phyloP scores from a whole-genome alignment of 2,797 vertebrate genomes.

The Balearica regulorum region DNA sequence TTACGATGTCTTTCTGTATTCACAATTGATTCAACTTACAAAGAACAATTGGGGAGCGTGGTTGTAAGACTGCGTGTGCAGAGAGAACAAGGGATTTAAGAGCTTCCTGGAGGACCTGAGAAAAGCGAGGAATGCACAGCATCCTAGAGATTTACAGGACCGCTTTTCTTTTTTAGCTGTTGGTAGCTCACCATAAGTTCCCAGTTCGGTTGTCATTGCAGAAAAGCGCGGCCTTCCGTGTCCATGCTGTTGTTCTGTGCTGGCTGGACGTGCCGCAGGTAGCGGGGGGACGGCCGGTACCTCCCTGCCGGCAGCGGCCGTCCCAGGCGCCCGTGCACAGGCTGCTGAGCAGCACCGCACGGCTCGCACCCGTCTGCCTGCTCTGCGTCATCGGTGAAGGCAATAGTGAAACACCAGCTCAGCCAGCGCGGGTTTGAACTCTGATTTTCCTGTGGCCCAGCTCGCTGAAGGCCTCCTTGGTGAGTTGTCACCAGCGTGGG shows the following conservation, averaged over 20 bases:
- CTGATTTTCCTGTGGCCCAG: too few species aligned
- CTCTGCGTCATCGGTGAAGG: fast-evolving
- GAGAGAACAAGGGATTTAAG: background rate
- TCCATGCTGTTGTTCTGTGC: background rate
- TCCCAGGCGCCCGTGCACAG: background rate
- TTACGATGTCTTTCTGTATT: background rate
- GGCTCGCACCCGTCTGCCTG: background rate
- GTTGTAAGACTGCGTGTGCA: background rate
- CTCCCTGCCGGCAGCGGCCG: background rate
- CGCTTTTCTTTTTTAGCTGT: background rate
- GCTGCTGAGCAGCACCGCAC: fast-evolving
- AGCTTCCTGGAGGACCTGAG: background rate
- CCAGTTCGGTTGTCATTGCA: background rate
- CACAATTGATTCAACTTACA: background rate
- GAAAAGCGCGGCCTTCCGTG: background rate
- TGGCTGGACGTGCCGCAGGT: background rate
- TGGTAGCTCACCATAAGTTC: background rate
- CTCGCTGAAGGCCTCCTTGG: background rate
- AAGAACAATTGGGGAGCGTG: background rate
- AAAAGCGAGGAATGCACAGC: background rate
- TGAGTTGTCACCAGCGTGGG: background rate
- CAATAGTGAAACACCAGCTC: background rate
- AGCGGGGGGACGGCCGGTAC: background rate
- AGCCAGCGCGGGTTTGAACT: background rate
- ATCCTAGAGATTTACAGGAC: background rate